These are phyloP conservation scores for Festucalex cinctus DNA, from an alignment of 2,113 vertebrate genomes.

Conservation along the genomic window DNA sequence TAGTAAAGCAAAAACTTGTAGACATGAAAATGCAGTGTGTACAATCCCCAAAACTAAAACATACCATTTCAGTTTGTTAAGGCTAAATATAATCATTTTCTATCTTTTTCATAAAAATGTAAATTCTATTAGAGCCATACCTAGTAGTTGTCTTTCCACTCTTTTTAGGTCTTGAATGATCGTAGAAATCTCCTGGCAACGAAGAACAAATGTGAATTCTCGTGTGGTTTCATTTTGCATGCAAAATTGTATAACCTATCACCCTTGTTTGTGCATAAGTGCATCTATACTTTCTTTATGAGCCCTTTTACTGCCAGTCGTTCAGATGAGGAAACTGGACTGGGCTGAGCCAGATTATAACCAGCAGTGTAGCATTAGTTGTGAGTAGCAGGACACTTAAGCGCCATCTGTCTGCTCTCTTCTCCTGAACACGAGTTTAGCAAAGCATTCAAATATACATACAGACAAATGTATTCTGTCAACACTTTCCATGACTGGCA, in stretches of 20 bases:
- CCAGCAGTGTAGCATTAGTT: slow-evolving; percentile 13
- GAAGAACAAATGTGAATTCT: slow-evolving; percentile 13
- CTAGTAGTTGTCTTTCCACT: slow-evolving; percentile 90
- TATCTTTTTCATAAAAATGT: neutral
- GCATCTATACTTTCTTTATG: slow-evolving; percentile 22
- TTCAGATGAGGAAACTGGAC: slow-evolving; percentile 31
- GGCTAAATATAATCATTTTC: neutral
- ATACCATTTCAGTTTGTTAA: neutral
- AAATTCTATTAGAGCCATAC: slow-evolving; percentile 60
- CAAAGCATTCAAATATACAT: neutral
- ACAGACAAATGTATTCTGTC: slow-evolving; percentile 14
- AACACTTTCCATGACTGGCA: slow-evolving; percentile 22
- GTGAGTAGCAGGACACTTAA: neutral
- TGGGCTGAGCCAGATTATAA: slow-evolving; percentile 19
- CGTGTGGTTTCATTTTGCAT: neutral
- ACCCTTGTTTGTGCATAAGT: slow-evolving; percentile 13
- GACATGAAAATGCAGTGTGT: neutral
- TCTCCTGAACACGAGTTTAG: neutral
- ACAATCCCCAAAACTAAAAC: neutral
- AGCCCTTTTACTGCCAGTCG: slow-evolving; percentile 21
- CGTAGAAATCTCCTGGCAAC: slow-evolving; percentile 86
- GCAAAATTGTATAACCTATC: neutral
- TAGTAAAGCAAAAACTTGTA: too few species aligned
- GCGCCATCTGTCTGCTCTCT: slow-evolving; percentile 2
- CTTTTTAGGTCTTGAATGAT: slow-evolving; percentile 90